Percentiles rank a stretch among this genome's conserved stretches.
Conservation (phyloP, 2,888 invertebrate genomes). For the Diachrysia chrysitis region DNA sequence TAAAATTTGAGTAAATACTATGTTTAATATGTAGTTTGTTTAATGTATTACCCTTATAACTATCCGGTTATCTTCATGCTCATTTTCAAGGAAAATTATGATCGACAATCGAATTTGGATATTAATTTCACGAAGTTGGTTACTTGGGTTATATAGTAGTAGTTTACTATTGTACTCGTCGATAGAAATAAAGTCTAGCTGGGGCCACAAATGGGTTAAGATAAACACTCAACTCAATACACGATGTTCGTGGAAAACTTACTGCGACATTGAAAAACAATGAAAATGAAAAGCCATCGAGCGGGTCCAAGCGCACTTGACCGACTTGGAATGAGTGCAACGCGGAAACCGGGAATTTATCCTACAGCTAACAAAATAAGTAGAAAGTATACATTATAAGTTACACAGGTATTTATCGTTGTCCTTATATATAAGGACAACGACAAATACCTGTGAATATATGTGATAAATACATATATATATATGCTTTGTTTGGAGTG, state of each 20-base stretch:
- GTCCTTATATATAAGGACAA: too few species aligned
- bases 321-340: conserved; percentile 66
- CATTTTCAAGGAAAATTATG: too few species aligned
- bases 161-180: not conserved
- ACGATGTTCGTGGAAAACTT: conserved; percentile 26
- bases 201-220: conserved; percentile 19
- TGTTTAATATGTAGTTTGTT: too few species aligned
- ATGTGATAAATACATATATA: too few species aligned
- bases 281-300: conserved; percentile 71
- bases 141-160: too few species aligned
- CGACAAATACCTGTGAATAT: too few species aligned
- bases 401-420: not conserved
- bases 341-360: conserved; percentile 60
- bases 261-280: conserved; percentile 65
- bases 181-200: not conserved
- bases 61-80: too few species aligned
- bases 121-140: too few species aligned
- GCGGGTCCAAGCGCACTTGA: conserved; percentile 64
- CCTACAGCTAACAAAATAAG: conserved; percentile 43
- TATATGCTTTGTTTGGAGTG: too few species aligned
- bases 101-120: too few species aligned
- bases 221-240: conserved; percentile 46
- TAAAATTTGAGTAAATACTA: not conserved
- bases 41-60: too few species aligned
- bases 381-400: conserved; percentile 26